A percentile compares a stretch with the other conserved stretches of the same genome.
These are phyloP conservation scores for Anas bernieri DNA, from an alignment of 2,797 vertebrate genomes.

Conservation along the genomic window DNA sequence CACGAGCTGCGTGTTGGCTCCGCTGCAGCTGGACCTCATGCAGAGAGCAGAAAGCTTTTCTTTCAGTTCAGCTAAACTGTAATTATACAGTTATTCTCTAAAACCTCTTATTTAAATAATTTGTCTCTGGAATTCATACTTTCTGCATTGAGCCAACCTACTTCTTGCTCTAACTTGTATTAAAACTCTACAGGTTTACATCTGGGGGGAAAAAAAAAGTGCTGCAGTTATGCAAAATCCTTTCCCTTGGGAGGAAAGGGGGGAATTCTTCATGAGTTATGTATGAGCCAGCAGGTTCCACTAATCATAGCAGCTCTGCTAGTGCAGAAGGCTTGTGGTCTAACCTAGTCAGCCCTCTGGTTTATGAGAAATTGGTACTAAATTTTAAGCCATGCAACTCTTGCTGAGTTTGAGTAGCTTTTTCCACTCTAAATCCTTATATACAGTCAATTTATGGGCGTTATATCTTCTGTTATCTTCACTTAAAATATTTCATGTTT, in stretches of 20 bases:
- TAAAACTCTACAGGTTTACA: constrained; percentile 30
- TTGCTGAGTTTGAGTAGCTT: not conserved
- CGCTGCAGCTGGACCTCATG: constrained; percentile 50
- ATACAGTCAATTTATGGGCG: not conserved
- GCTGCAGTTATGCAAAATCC: constrained; percentile 53
- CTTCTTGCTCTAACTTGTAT: constrained; percentile 59
- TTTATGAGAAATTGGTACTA: constrained; percentile 43
- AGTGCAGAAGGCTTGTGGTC: not conserved
- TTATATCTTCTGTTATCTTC: not conserved
- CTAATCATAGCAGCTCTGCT: constrained; percentile 27
- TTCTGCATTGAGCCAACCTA: constrained; percentile 32
- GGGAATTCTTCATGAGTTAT: constrained; percentile 61
- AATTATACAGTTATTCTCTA: constrained; percentile 66
- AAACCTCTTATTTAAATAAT: constrained; percentile 68
- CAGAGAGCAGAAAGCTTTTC: constrained; percentile 53
- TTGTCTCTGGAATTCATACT: constrained; percentile 60
- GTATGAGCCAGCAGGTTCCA: constrained; percentile 62
- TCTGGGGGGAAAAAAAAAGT: not conserved
- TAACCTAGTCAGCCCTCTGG: not conserved
- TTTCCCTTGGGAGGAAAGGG: constrained; percentile 45
- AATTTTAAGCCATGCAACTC: not conserved
- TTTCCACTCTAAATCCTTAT: not conserved
- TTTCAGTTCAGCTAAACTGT: constrained; percentile 56
- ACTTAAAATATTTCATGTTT: not conserved
- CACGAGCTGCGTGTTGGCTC: constrained; percentile 44